Evolutionary conservation across 2,113 vertebrate species (phyloP).

Genomic region (Atrichornis clamosus): DNA sequence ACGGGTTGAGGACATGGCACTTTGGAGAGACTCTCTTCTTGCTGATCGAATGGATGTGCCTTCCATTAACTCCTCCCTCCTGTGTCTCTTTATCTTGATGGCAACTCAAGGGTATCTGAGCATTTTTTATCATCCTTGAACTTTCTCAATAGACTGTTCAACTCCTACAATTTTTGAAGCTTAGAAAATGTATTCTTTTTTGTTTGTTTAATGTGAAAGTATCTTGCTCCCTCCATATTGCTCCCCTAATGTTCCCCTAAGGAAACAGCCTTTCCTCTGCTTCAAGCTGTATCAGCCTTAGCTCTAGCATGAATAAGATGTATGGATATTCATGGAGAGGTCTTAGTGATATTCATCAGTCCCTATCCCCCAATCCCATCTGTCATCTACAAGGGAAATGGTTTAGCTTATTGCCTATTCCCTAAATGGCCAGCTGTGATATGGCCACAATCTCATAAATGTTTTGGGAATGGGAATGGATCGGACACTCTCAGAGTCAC

Average conservation of each 20-base stretch:
- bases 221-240: neutral
- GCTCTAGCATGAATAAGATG: neutral
- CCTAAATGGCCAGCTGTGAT: constrained; percentile 4
- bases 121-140: neutral
- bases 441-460: neutral
- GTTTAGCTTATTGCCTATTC: neutral
- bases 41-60: neutral
- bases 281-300: neutral
- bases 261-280: neutral
- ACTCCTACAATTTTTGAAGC: neutral
- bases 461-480: neutral
- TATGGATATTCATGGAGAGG: neutral
- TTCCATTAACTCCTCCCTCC: neutral
- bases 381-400: neutral
- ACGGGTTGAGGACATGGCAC: neutral
- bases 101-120: neutral
- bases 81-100: neutral
- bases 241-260: neutral
- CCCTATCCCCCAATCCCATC: neutral
- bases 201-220: neutral
- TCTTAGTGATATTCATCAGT: neutral
- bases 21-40: neutral
- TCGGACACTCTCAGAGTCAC: neutral
- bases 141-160: neutral
- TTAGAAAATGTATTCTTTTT: neutral